Base-by-base conservation (phyloP, 1,140 invertebrate genomes). In the Penaeus vannamei region DNA sequence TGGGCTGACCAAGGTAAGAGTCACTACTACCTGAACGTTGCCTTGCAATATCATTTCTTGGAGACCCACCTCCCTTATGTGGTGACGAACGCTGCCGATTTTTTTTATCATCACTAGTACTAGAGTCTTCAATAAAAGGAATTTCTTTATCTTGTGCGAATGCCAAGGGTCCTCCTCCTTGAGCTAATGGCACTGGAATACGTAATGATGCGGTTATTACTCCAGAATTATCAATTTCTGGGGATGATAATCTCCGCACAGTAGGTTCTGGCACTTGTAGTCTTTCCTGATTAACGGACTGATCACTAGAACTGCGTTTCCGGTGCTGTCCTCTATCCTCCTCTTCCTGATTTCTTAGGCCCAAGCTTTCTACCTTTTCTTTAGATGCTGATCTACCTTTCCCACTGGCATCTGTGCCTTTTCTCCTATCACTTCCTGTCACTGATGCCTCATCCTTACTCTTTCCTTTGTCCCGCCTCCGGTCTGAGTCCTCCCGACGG, bases 141-240 rank as follows among this genome's bases (percentile, higher is more conserved):
- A 96, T 96, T 93, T 96, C 95, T 36, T 94, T 93, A 92, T 96
- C 95, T 91, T 96, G 95, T 83, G 95, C 92, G 90, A 94, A 94
- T 26, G 93, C 92, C 60, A 92, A 32, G 23, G 61, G 87, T 23
- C 66, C 77, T 29, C 62, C 69, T 53, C 42, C 79, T 36, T 84
- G 91, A 53, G 80, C 62, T 32, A 91, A 82, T 20, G 94, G 93
- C 93, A 95, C 93, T 1, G 96, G 96, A 92, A 97, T 96, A 89
- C 96, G 96, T 8, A 97, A 94, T 91, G 96, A 97, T 0, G 96
- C 96, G 1, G 96, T 97, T 90, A 97, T 96, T 8, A 97, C 95
- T 92, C 95, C 90, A 59, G 69, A 72, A 61, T 81, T 90, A 62
- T 92, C 91, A 32, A 92, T 90, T 60, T 95, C 91, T 14, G 91